Evolutionary conservation across 53 echinoderm and acorn worm species (phyloP).

Genomic region (Mesocentrotus franciscanus): DNA sequence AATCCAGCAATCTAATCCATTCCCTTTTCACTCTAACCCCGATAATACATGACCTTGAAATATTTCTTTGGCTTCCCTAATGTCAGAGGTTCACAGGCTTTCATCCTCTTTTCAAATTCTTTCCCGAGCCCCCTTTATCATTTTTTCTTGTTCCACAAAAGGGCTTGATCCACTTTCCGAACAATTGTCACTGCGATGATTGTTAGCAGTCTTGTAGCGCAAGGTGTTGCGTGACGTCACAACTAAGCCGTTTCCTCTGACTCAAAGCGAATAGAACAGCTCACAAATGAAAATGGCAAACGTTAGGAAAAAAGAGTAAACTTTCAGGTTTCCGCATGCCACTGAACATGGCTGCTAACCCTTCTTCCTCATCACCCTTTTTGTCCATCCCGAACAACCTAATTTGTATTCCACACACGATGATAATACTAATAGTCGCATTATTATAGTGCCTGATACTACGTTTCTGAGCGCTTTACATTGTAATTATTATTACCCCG

Average conservation of each 20-base stretch:
- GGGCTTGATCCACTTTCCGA: slow-evolving; percentile 16
- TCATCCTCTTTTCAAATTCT: background rate
- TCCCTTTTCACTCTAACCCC: background rate
- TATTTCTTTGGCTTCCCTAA: background rate
- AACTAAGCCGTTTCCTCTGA: slow-evolving; percentile 12
- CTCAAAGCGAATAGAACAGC: background rate
- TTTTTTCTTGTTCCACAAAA: background rate
- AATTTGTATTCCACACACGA: too few species aligned
- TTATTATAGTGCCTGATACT: too few species aligned
- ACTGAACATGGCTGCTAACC: background rate
- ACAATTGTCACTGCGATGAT: background rate
- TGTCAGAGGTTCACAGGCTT: background rate
- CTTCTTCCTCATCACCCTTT: background rate
- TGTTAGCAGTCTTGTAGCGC: background rate
- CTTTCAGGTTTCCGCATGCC: background rate
- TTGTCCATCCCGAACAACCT: too few species aligned
- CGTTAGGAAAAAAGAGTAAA: background rate
- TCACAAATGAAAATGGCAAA: background rate
- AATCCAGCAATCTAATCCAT: background rate
- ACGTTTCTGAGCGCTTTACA: too few species aligned
- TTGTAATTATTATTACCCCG: too few species aligned
- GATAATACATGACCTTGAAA: slow-evolving; percentile 17
- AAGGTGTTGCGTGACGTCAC: slow-evolving; percentile 2
- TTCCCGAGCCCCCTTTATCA: background rate
- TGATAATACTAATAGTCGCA: too few species aligned